phyloP scores from a whole-genome alignment of 2,797 vertebrate species.

The Coracias cyanogaster region DNA sequence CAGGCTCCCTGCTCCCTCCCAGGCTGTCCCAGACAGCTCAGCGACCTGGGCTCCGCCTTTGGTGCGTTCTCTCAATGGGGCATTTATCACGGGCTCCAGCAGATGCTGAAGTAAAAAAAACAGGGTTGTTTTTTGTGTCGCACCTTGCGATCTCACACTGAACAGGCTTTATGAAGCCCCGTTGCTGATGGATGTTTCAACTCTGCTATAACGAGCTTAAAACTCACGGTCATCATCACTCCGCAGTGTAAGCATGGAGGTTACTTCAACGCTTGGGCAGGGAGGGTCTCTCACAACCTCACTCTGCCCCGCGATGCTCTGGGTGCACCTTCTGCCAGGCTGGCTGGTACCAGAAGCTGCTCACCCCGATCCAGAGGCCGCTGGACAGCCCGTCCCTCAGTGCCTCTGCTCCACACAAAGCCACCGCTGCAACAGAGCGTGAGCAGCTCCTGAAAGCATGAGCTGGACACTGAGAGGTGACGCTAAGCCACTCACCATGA shows the following conservation, averaged over 20 bases:
- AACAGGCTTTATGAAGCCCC: background rate
- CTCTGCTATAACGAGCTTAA: background rate
- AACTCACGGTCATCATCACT: background rate
- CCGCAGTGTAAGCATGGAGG: fast-evolving
- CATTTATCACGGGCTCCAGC: background rate
- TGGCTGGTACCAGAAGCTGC: background rate
- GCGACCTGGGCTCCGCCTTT: background rate
- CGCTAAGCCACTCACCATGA: background rate
- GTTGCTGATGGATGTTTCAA: background rate
- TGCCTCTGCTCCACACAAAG: background rate
- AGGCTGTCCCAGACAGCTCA: background rate
- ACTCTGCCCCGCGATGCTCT: background rate
- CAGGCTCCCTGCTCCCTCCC: background rate
- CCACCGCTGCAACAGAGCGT: background rate
- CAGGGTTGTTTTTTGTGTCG: background rate
- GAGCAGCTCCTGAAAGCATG: background rate
- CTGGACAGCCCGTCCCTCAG: background rate
- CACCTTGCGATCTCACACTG: background rate
- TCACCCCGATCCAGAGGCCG: background rate
- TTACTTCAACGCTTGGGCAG: fast-evolving
- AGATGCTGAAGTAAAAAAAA: background rate
- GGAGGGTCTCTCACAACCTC: background rate
- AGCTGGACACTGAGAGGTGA: background rate
- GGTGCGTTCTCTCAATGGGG: background rate
- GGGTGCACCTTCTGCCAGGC: background rate